phyloP scores from a whole-genome alignment of 2,888 invertebrate species.

The Beris morrisii region DNA sequence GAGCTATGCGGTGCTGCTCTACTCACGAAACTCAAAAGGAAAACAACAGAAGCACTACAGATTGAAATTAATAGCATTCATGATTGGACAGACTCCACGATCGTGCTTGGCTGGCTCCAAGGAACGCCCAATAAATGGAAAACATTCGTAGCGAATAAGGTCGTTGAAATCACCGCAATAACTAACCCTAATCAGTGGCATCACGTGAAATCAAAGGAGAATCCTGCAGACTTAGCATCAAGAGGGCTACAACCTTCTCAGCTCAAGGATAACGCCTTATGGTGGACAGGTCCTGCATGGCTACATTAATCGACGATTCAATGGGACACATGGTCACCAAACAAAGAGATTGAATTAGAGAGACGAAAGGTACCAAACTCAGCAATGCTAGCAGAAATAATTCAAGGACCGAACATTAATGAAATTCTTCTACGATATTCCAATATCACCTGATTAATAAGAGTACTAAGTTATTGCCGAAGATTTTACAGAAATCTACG shows the following conservation, averaged over 20 bases:
- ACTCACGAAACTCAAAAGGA: not conserved
- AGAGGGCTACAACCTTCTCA: not conserved
- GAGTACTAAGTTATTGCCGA: no score
- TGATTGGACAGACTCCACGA: slow-evolving; percentile 1
- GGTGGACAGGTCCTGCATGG: slow-evolving; percentile 32
- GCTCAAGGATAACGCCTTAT: not conserved
- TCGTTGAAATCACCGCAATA: not conserved
- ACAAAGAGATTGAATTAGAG: no score
- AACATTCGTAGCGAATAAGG: slow-evolving; percentile 24
- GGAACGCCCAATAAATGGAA: slow-evolving; percentile 12
- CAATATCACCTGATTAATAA: no score
- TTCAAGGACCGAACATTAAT: no score
- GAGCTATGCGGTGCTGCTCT: slow-evolving; percentile 19
- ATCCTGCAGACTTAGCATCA: slow-evolving; percentile 9
- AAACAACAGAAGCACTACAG: not conserved
- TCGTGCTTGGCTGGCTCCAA: no score
- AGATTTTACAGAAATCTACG: no score
- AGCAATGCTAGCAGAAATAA: no score
- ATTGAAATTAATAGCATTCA: not conserved
- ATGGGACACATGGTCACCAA: no score
- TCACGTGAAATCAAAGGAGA: slow-evolving; percentile 10
- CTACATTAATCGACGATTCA: slow-evolving; percentile 39
- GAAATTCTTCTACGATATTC: no score
- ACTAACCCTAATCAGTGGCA: not conserved
- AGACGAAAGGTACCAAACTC: no score